phyloP scores from a whole-genome alignment of 2,888 invertebrate species.

The Carabus problematicus region DNA sequence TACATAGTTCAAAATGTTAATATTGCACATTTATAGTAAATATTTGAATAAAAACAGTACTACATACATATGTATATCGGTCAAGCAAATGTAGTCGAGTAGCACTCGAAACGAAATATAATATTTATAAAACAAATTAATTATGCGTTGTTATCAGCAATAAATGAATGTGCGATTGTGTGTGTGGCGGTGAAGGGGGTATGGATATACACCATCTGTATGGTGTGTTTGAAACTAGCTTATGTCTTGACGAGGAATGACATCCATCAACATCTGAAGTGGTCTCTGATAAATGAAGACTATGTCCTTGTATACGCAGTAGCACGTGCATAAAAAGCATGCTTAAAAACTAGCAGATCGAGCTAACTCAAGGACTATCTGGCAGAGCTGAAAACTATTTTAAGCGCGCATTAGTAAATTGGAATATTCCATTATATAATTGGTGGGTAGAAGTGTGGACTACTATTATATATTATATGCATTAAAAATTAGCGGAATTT shows the following conservation, averaged over 20 bases:
- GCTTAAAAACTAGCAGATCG: slow-evolving; percentile 28
- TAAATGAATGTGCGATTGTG: no score
- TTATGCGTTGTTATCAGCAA: slow-evolving; percentile 3
- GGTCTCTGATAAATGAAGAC: slow-evolving; percentile 34
- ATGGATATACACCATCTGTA: slow-evolving; percentile 29
- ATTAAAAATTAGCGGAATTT: background rate
- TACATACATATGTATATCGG: no score
- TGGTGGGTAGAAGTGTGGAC: background rate
- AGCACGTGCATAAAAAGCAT: slow-evolving; percentile 7
- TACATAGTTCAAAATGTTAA: no score
- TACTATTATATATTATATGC: background rate
- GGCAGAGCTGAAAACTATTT: slow-evolving; percentile 30
- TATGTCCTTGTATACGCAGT: slow-evolving; percentile 23
- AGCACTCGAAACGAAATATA: slow-evolving; percentile 26
- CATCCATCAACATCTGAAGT: slow-evolving; percentile 38
- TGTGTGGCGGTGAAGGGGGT: background rate
- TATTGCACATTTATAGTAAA: no score
- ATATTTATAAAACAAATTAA: slow-evolving; percentile 27
- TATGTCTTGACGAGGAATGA: slow-evolving; percentile 7
- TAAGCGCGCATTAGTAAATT: slow-evolving; percentile 39
- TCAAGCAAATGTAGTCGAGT: no score
- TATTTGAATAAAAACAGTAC: no score
- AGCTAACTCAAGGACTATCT: slow-evolving; percentile 31
- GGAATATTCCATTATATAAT: slow-evolving; percentile 40
- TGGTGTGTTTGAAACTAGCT: slow-evolving; percentile 23